These are phyloP conservation scores for Drosophila helvetica DNA, from an alignment of 2,888 invertebrate species.

Conservation along the genomic window DNA sequence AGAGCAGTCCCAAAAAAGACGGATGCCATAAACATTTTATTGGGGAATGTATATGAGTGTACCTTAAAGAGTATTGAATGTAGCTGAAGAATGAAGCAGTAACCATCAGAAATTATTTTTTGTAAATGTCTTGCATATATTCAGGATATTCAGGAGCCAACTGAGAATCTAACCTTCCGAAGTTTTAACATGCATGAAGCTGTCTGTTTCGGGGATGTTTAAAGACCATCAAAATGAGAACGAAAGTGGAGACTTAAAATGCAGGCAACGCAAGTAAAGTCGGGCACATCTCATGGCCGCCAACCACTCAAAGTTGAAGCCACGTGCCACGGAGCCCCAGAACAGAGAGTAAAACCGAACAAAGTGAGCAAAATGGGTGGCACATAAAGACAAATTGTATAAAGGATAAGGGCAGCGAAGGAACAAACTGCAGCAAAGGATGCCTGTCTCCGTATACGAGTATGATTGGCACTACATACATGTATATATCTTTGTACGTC, in stretches of 20 bases:
- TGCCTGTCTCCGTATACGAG: conserved; percentile 32
- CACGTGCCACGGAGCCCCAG: not conserved
- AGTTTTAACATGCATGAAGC: too few species aligned
- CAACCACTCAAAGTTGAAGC: conserved; percentile 39
- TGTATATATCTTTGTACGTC: not conserved
- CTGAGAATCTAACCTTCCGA: not conserved
- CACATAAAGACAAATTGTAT: conserved; percentile 59
- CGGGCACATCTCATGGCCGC: conserved; percentile 49
- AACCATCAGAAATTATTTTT: too few species aligned
- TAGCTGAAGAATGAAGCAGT: too few species aligned
- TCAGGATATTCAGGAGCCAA: conserved; percentile 23
- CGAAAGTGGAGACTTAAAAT: conserved; percentile 21
- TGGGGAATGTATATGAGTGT: too few species aligned
- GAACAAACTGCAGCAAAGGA: conserved; percentile 33
- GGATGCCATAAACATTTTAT: too few species aligned
- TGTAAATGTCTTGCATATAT: too few species aligned
- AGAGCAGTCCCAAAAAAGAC: too few species aligned
- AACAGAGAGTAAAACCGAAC: conserved; percentile 31
- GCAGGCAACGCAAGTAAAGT: conserved; percentile 44
- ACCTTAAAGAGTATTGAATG: too few species aligned
- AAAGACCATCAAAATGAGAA: conserved; percentile 46
- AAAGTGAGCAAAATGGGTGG: conserved; percentile 35
- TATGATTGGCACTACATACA: conserved; percentile 37
- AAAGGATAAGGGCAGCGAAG: conserved; percentile 42
- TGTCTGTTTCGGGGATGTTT: conserved; percentile 46